Evolutionary conservation across 2,888 invertebrate genomes (phyloP), one percentile per base, ranked within the genome.

Genomic region (Noctua janthe): DNA sequence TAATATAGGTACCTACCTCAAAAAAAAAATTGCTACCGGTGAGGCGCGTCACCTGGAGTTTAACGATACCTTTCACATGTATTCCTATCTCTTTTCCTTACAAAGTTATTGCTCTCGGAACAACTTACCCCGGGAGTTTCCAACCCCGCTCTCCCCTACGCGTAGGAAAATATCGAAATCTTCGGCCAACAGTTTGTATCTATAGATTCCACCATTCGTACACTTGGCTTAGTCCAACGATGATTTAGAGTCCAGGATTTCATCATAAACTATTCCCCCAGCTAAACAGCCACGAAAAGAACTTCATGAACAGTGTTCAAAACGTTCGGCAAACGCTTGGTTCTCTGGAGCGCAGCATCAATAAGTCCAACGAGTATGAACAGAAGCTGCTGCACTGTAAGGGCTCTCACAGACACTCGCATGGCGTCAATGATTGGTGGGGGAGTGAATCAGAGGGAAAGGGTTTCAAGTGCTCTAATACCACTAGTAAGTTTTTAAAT

Each of bases 281-380:
- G 93, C 80, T 86, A 64, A 86, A 89, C 54, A 82, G 80, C 54
- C 71, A 82, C 4, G 90, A 93, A 73, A 94, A 94, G 78, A 93
- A 93, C 86, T 94, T 95, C 62, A 74, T 92, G 15, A 91, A 91
- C 75, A 95, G 95, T 5, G 76, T 97, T 1, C 92, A 92, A 71
- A 96, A 96, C 83, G 94, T 95, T 10, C 91, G 92, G 8, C 92
- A 92, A 39, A 91, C 96, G 6, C 89, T 97, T 2, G 87, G 90
- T 8, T 91, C 90, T 20, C 90, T 97, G 0, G 95, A 96, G 79
- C 90, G 88, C 3, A 96, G 96, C 76, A 87, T 97, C 5, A 85
- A 90, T 54, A 96, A 96, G 90, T 93, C 95, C 0, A 92, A 78
- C 39, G 88, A 91, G 11, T 97, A 96, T 83, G 96, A 97, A 82